A percentile compares a stretch with the other conserved stretches of the same genome.
Evolutionary conservation across 2,113 vertebrate genomes (phyloP).

Genomic region (Sinosuthora webbiana): DNA sequence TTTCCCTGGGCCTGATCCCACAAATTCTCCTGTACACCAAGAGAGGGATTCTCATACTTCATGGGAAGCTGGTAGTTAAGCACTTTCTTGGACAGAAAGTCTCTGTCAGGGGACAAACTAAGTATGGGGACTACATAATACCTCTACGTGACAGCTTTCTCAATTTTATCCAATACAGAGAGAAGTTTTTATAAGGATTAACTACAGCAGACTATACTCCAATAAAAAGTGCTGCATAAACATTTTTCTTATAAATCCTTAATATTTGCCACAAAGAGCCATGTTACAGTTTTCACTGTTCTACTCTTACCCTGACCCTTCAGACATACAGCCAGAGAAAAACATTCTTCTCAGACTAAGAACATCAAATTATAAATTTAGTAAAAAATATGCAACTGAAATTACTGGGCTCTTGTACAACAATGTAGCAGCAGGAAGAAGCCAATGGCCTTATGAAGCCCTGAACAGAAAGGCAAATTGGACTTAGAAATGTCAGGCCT

Average conservation of each 20-base stretch:
- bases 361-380: not conserved
- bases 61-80: not conserved
- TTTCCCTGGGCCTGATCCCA: not conserved
- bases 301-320: not conserved
- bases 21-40: not conserved
- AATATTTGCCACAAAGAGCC: not conserved
- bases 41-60: not conserved
- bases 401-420: not conserved
- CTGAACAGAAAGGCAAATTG: not conserved
- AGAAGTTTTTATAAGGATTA: not conserved
- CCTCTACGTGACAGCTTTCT: not conserved
- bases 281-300: not conserved
- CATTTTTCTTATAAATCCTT: not conserved
- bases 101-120: not conserved
- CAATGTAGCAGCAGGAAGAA: not conserved
- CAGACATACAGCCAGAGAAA: not conserved
- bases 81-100: not conserved
- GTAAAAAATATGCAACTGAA: not conserved
- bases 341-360: not conserved
- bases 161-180: not conserved
- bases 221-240: not conserved
- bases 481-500: not conserved
- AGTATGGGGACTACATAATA: not conserved
- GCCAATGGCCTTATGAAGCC: not conserved
- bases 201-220: not conserved